Conservation (phyloP, 2,797 vertebrate species). For the Argyrosomus regius region DNA sequence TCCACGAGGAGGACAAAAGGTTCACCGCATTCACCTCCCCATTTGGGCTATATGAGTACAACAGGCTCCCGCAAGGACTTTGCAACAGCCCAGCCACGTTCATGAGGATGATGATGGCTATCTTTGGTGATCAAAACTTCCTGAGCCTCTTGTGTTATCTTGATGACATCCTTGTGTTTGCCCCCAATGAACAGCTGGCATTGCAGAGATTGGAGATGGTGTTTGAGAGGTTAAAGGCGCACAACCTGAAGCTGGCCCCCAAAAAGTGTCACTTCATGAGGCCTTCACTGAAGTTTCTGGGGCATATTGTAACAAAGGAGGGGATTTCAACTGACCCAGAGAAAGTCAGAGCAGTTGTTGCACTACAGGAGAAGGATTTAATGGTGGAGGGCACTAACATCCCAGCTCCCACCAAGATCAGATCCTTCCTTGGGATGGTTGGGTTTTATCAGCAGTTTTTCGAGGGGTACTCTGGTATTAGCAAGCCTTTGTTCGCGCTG, state of each 20-base stretch:
- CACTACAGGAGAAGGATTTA: not conserved
- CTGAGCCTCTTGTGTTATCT: conserved; percentile 34
- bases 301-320: conserved; percentile 14
- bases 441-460: conserved; percentile 45
- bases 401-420: not conserved
- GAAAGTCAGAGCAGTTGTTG: conserved; percentile 36
- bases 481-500: conserved; percentile 43
- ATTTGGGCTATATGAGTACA: conserved; percentile 43
- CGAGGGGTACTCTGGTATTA: conserved; percentile 14
- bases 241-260: conserved; percentile 35
- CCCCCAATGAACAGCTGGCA: not conserved
- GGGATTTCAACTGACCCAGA: conserved; percentile 33
- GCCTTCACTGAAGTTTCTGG: conserved; percentile 38
- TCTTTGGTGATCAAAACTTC: conserved; percentile 52
- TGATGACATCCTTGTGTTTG: conserved; percentile 31
- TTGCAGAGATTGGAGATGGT: conserved; percentile 38
- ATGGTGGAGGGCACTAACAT: conserved; percentile 7
- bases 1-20: conserved; percentile 43
- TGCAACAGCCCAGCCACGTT: conserved; percentile 38
- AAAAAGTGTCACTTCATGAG: conserved; percentile 44
- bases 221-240: conserved; percentile 9
- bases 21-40: conserved; percentile 31
- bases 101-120: conserved; percentile 53
- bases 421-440: conserved; percentile 38
- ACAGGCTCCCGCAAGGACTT: conserved; percentile 20